Evolutionary conservation across 2,888 invertebrate genomes (phyloP).

Genomic region (Yponomeuta evonymella): DNA sequence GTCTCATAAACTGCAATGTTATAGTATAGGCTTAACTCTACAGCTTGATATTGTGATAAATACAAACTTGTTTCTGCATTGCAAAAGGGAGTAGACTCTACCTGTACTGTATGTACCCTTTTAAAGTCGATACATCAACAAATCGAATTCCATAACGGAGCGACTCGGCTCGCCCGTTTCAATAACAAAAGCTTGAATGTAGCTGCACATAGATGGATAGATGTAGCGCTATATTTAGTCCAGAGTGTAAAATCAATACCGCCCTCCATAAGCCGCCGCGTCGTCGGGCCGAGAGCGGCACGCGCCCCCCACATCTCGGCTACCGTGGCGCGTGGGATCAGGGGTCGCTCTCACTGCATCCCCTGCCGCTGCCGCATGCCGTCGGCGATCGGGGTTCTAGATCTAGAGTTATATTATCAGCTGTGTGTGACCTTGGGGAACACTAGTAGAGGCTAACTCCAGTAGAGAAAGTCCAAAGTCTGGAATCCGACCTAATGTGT

Average conservation of each 20-base stretch:
- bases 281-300: slow-evolving; percentile 24
- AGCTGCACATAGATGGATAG: slow-evolving; percentile 19
- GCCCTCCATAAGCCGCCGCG: slow-evolving; percentile 34
- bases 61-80: too few species aligned
- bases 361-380: background rate
- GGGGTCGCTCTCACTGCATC: background rate
- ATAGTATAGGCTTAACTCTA: background rate
- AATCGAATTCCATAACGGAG: background rate
- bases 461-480: too few species aligned
- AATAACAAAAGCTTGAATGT: slow-evolving; percentile 1
- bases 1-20: background rate
- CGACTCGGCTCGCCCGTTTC: background rate
- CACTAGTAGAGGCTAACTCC: background rate
- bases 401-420: background rate
- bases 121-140: background rate
- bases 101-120: too few species aligned
- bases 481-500: too few species aligned
- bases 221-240: slow-evolving; percentile 34
- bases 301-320: slow-evolving; percentile 23
- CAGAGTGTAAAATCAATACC: slow-evolving; percentile 40
- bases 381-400: background rate
- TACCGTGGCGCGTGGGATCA: slow-evolving; percentile 3
- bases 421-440: background rate
- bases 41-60: background rate
- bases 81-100: too few species aligned